These are phyloP conservation scores for Napeogenes inachia DNA, from an alignment of 2,888 invertebrate species.

Conservation along the genomic window DNA sequence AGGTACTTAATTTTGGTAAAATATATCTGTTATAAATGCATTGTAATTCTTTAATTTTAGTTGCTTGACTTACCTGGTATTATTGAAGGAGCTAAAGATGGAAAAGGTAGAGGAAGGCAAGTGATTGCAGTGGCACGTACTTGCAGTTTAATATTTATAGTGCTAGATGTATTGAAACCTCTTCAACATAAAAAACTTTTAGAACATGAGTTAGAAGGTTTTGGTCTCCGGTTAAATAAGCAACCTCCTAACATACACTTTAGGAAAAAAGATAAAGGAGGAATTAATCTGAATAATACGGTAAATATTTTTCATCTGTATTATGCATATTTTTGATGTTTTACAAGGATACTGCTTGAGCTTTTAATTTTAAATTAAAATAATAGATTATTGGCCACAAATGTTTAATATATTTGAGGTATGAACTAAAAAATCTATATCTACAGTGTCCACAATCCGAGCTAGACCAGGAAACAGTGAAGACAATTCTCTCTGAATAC, in stretches of 20 bases:
- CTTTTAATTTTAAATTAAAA: too few relatives aligned
- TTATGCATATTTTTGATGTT: not conserved
- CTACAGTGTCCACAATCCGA: conserved; percentile 90
- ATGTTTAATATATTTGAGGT: not conserved
- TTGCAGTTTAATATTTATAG: conserved; percentile 98
- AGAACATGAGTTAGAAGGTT: conserved; percentile 99
- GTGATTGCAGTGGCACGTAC: conserved; percentile 99
- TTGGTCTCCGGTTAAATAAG: conserved; percentile 96
- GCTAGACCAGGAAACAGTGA: conserved; percentile 95
- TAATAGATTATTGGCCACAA: too few relatives aligned
- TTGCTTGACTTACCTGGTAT: conserved; percentile 99
- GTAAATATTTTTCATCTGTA: conserved; percentile 66
- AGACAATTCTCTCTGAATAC: conserved; percentile 97
- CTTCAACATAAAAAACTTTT: conserved; percentile 96
- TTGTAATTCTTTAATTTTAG: conserved; percentile 60
- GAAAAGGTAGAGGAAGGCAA: conserved; percentile 98
- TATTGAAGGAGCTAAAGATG: conserved; percentile 99
- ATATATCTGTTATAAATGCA: too few relatives aligned
- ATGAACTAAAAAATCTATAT: conserved; percentile 15
- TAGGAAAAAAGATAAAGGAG: conserved; percentile 98
- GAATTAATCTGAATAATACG: conserved; percentile 95
- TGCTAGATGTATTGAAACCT: conserved; percentile 98
- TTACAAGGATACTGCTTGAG: too few relatives aligned
- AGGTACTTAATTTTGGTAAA: too few relatives aligned
- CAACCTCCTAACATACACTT: conserved; percentile 98